Evolutionary conservation across 2,888 invertebrate species (phyloP).

Genomic region (Drosophila kambysellisi): DNA sequence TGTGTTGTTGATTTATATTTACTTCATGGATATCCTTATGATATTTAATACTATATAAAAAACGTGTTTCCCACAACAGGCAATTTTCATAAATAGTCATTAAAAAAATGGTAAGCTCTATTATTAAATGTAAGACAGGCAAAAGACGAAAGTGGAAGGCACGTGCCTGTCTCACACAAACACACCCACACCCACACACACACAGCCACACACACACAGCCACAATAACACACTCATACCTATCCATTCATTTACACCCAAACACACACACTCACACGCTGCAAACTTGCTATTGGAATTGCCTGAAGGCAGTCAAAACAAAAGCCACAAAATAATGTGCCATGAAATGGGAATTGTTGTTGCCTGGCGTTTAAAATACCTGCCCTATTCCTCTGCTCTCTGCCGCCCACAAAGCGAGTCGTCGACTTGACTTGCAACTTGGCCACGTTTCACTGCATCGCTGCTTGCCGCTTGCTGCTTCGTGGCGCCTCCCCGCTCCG

Average conservation of each 20-base stretch:
- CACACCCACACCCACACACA: background rate
- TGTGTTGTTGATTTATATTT: background rate
- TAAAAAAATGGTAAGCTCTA: slow-evolving; percentile 57
- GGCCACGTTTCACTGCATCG: slow-evolving; percentile 63
- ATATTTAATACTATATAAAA: slow-evolving; percentile 7
- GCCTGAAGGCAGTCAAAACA: slow-evolving; percentile 66
- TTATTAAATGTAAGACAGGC: slow-evolving; percentile 61
- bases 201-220: background rate
- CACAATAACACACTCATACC: slow-evolving; percentile 1
- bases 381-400: background rate
- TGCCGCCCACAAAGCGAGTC: slow-evolving; percentile 8
- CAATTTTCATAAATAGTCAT: slow-evolving; percentile 63
- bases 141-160: slow-evolving; percentile 47
- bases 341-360: slow-evolving; percentile 81
- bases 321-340: slow-evolving; percentile 82
- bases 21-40: slow-evolving; percentile 7
- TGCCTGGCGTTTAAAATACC: slow-evolving; percentile 41
- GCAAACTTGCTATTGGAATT: slow-evolving; percentile 32
- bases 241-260: slow-evolving; percentile 22
- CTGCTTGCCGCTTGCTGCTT: slow-evolving; percentile 40
- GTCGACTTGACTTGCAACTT: slow-evolving; percentile 50
- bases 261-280: slow-evolving; percentile 11
- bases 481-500: slow-evolving; percentile 6
- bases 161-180: slow-evolving; percentile 42
- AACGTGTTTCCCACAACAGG: background rate